These are phyloP conservation scores for Bicyclus anynana DNA, from an alignment of 1,140 invertebrate genomes.

Conservation along the genomic window DNA sequence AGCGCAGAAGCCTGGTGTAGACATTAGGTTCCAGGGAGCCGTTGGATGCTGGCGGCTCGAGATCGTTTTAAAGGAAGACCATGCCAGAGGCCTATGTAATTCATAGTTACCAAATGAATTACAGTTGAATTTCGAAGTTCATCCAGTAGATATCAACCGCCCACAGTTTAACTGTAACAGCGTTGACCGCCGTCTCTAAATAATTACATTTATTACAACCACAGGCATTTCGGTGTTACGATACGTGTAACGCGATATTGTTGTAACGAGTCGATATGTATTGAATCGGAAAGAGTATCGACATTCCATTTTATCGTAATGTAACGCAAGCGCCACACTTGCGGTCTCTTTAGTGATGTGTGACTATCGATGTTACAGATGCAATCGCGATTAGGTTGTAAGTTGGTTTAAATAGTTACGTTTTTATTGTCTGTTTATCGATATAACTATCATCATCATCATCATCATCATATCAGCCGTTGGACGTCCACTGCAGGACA, in stretches of 20 bases:
- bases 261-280: conserved; percentile 50
- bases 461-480: too few species aligned
- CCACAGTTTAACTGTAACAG: conserved; percentile 19
- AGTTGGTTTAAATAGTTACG: not conserved
- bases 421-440: too few species aligned
- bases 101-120: not conserved
- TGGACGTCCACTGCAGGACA: too few species aligned
- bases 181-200: conserved; percentile 11
- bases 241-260: conserved; percentile 40
- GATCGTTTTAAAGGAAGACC: too few species aligned
- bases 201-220: conserved; percentile 22
- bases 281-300: conserved; percentile 53
- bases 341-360: conserved; percentile 37
- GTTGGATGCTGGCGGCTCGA: too few species aligned
- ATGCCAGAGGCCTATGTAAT: too few species aligned
- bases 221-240: conserved; percentile 17
- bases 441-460: too few species aligned
- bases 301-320: conserved; percentile 48
- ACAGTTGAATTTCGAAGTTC: not conserved
- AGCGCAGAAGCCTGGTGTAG: too few species aligned
- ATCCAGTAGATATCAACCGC: not conserved
- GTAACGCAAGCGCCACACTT: conserved; percentile 55
- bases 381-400: not conserved
- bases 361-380: conserved; percentile 15
- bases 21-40: too few species aligned